Evolutionary conservation across 2,888 invertebrate species (phyloP).

Genomic region (Palloptera scutellata): DNA sequence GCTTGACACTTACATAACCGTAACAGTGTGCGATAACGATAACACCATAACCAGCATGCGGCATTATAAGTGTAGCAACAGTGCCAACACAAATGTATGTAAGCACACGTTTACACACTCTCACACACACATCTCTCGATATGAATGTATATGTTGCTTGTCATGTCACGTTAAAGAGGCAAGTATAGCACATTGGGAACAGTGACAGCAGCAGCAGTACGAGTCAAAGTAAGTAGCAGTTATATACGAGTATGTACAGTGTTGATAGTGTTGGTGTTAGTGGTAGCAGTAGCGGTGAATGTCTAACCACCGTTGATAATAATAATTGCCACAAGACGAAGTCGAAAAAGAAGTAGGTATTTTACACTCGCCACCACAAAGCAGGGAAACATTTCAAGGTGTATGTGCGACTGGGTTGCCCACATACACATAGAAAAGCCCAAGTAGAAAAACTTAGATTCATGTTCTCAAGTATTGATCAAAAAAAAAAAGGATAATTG

Average conservation of each 20-base stretch:
- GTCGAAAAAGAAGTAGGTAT: conserved; percentile 11
- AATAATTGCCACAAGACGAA: conserved; percentile 32
- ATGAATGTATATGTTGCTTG: background rate
- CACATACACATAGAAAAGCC: too few species aligned
- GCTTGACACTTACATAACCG: conserved; percentile 60
- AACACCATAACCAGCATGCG: conserved; percentile 40
- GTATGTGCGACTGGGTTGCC: too few species aligned
- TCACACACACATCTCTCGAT: too few species aligned
- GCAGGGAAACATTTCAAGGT: too few species aligned
- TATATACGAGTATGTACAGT: conserved; percentile 12
- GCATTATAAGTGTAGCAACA: too few species aligned
- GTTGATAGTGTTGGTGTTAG: background rate
- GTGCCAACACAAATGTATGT: too few species aligned
- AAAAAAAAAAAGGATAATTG: too few species aligned
- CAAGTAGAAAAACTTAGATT: too few species aligned
- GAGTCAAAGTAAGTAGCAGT: conserved; percentile 8
- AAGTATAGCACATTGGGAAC: background rate
- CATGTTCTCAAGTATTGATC: too few species aligned
- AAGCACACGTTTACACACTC: background rate
- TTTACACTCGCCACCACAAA: too few species aligned
- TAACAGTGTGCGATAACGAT: conserved; percentile 58
- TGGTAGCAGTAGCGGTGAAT: conserved; percentile 3
- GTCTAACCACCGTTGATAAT: conserved; percentile 31
- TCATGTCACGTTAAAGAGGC: background rate
- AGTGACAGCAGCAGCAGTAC: background rate